A percentile compares a stretch with the other conserved stretches of the same genome.
Conservation (phyloP, 1,140 invertebrate genomes). For the Drosophila lini region DNA sequence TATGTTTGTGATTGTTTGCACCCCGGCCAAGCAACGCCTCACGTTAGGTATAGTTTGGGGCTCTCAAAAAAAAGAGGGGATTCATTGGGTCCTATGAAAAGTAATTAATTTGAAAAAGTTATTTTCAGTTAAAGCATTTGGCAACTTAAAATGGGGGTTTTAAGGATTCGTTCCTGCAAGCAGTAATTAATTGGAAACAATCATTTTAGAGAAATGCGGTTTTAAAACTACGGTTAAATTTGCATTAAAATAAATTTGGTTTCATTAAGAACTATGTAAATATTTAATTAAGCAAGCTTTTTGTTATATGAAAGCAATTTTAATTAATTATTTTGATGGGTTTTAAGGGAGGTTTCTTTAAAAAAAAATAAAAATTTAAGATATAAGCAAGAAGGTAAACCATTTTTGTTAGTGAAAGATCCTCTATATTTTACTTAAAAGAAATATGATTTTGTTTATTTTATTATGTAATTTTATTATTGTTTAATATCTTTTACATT, state of each 20-base stretch:
- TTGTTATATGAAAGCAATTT: background rate
- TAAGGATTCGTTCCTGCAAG: background rate
- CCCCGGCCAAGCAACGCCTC: constrained; percentile 54
- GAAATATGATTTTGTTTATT: too few species aligned
- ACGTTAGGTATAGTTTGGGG: constrained; percentile 24
- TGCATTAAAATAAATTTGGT: too few species aligned
- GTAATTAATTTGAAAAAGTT: constrained; percentile 24
- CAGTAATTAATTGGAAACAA: constrained; percentile 10
- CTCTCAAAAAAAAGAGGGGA: background rate
- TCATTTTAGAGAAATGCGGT: background rate
- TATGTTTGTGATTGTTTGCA: constrained; percentile 77
- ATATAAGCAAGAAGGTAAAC: background rate
- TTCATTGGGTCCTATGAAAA: constrained; percentile 5
- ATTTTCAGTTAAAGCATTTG: background rate
- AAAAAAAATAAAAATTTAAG: background rate
- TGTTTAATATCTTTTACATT: too few species aligned
- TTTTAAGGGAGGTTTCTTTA: too few species aligned
- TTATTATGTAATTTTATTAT: too few species aligned
- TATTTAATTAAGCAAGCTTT: background rate
- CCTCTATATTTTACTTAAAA: too few species aligned
- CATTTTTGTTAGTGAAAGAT: too few species aligned
- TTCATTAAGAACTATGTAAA: too few species aligned
- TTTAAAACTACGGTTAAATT: background rate
- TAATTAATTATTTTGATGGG: background rate
- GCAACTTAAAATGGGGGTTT: background rate